Base-by-base conservation (phyloP, 2,797 vertebrate genomes). In the Mus minutoides region DNA sequence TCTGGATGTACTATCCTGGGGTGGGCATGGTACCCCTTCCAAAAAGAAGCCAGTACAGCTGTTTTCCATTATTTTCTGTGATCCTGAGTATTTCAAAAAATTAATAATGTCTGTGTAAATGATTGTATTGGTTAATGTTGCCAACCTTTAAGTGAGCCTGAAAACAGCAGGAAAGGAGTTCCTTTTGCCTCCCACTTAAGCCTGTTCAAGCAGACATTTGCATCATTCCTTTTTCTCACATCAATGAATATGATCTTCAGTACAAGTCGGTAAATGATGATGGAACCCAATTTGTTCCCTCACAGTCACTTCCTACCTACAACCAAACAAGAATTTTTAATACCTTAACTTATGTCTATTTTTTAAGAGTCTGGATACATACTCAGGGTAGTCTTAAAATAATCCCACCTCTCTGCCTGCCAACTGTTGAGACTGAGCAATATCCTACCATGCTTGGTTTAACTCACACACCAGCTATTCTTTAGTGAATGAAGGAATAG, bases 161-260 rank as follows among this genome's bases (percentile, higher is more conserved):
- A 94, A 94, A 92, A 89, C n/a, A 88, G n/a, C 12, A 94, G 37
- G 4, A 16, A 73, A 85, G 43, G 76, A 71, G 91, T 90, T 95
- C 90, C 8, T 12, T 78, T 75, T 92, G 17, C 73, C 46, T 92
- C 80, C 10, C 49, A 75, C 62, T 76, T 73, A 90, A 93, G 9
- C n/a, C 11, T 40, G 54, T 11, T 31, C 3, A 77, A 34, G 22
- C 49, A 88, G 34, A 14, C 52, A 67, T 76, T 78, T 82, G 54
- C 37, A 83, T 92, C 91, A 71, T 69, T 93, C 56, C 12, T 90
- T 83, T 58, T 90, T 78, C 60, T 22, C 31, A 49, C 40, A 46
- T 22, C 77, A 86, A 19, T 6, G 58, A 49, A 34, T 3, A 82
- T 73, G 40, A 67, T 85, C 49, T 89, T 87, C 67, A 46, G 14